Conservation (phyloP, 2,113 vertebrate species). For the Machaerirhynchus nigripectus region DNA sequence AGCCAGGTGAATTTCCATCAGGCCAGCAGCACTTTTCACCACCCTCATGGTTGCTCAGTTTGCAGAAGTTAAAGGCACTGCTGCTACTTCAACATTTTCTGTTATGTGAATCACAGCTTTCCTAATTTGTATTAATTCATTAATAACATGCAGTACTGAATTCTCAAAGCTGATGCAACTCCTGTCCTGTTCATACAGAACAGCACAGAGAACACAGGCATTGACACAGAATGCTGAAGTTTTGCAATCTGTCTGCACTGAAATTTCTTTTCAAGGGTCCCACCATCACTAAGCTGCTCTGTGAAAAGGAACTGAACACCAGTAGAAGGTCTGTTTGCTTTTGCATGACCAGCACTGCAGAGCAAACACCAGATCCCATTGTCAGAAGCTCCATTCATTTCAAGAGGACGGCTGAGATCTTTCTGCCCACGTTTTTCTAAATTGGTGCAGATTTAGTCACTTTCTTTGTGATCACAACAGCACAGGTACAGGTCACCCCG, state of each 20-base stretch:
- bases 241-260: background rate
- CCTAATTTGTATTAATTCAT: background rate
- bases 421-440: background rate
- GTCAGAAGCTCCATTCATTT: background rate
- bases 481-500: background rate
- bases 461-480: background rate
- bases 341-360: background rate
- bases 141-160: background rate
- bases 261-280: background rate
- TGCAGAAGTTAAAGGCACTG: background rate
- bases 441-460: background rate
- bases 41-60: background rate
- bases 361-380: background rate
- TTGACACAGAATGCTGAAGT: background rate
- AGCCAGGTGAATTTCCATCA: constrained; percentile 16
- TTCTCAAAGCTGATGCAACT: background rate
- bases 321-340: background rate
- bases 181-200: background rate
- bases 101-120: background rate
- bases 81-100: background rate
- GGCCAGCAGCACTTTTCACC: background rate
- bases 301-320: background rate
- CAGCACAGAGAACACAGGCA: background rate
- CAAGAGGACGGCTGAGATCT: background rate
- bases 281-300: background rate